phyloP scores from a whole-genome alignment of 2,113 vertebrate genomes.

The Notechis scutatus region DNA sequence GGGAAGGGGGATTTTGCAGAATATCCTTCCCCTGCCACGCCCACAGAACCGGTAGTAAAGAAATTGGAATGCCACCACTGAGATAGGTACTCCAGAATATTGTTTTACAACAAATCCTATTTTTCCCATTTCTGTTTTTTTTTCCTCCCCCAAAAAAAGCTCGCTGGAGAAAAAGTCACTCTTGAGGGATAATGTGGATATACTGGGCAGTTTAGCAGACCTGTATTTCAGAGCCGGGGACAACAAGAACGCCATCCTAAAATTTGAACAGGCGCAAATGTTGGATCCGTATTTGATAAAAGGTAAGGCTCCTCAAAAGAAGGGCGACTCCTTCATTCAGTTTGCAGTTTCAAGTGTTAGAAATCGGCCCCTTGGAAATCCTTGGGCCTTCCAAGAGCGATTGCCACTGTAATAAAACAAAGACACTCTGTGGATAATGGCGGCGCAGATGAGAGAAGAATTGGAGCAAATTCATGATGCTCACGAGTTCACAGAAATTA shows the following conservation, averaged over 20 bases:
- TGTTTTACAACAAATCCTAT: neutral
- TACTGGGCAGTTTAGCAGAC: constrained; percentile 93
- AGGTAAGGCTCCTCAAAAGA: constrained; percentile 68
- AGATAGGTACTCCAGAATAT: neutral
- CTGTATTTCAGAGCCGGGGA: constrained; percentile 96
- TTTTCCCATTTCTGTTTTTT: neutral
- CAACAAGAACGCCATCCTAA: constrained; percentile 94
- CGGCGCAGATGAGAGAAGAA: neutral
- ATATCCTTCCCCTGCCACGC: too few relatives aligned
- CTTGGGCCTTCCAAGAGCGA: neutral
- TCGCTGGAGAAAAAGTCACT: constrained; percentile 97
- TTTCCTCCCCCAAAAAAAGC: constrained; percentile 62
- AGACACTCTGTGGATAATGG: neutral
- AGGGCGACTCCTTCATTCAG: too few relatives aligned
- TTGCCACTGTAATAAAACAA: neutral
- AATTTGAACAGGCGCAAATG: constrained; percentile 98
- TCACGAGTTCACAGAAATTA: neutral
- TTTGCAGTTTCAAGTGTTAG: neutral
- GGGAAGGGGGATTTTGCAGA: too few relatives aligned
- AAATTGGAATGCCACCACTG: too few relatives aligned
- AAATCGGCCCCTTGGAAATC: neutral
- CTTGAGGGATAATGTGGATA: constrained; percentile 92
- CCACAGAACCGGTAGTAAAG: too few relatives aligned
- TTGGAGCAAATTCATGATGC: neutral
- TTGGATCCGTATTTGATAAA: constrained; percentile 96